Percentiles rank a stretch among this genome's conserved stretches.
phyloP scores from a whole-genome alignment of 2,888 invertebrate species.

The Erebia palarica region DNA sequence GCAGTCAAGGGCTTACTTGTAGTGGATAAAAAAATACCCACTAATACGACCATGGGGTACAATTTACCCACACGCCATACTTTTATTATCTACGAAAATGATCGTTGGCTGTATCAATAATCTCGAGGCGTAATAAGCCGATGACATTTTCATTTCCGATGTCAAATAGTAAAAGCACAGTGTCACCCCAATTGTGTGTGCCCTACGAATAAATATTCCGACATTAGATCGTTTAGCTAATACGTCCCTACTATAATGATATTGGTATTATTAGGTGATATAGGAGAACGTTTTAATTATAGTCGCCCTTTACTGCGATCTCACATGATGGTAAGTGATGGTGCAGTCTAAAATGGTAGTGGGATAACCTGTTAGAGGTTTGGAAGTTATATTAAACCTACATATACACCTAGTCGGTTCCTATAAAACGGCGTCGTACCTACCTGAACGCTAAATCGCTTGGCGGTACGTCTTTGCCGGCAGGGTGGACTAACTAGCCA shows the following conservation, averaged over 20 bases:
- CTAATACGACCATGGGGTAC: not conserved
- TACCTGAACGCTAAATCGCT: too few relatives aligned
- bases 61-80: not conserved
- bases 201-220: slow-evolving; percentile 63
- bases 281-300: slow-evolving; percentile 8
- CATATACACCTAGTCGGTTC: too few relatives aligned
- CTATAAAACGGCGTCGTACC: too few relatives aligned
- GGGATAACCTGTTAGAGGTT: too few relatives aligned
- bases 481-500: too few relatives aligned
- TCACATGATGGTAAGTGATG: too few relatives aligned
- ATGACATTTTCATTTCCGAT: slow-evolving; percentile 80
- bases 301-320: too few relatives aligned
- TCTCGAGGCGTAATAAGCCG: slow-evolving; percentile 67
- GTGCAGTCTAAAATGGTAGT: too few relatives aligned
- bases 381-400: too few relatives aligned
- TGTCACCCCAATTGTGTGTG: slow-evolving; percentile 51
- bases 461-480: too few relatives aligned
- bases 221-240: slow-evolving; percentile 53
- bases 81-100: slow-evolving; percentile 48
- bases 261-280: slow-evolving; percentile 12
- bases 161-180: slow-evolving; percentile 68
- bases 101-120: slow-evolving; percentile 70
- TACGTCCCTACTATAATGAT: slow-evolving; percentile 33
- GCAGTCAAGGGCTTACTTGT: too few relatives aligned
- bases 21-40: not conserved